Evolutionary conservation across 2,888 invertebrate genomes (phyloP), one percentile per base, ranked within the genome.

Genomic region (Lissonota sp.): DNA sequence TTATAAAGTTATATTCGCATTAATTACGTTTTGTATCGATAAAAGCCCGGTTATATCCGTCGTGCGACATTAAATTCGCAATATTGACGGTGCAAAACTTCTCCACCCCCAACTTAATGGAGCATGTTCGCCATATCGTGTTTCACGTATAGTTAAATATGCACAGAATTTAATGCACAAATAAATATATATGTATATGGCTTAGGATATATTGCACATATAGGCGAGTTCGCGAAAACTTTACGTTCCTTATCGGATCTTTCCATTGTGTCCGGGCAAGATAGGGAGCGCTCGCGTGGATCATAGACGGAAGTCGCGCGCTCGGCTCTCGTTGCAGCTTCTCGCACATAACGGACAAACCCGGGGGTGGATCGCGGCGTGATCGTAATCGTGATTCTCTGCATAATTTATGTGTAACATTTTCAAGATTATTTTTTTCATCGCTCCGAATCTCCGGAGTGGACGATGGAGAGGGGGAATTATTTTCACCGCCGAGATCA

Each of bases 111-210:
- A 14, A 53, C 12, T 53, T 12, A 53, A 80, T 77, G 67, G 82
- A 82, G 71, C 80, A 71, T 80, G 79, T 62, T 64, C 58, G 70
- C 55, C 49, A 79, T 76, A 83, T 82, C 72, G 83, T 26, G 26
- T 85, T 70, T 67, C 67, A 62, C 75, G 49, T 63, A 26, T 26
- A 12, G 55, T 66, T 57, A 49, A 40, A 39, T 53, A 49, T 8
- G 51, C 53, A 51, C 60, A 26, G 14, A 6, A 37, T 60, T 51
- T 49, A 37, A 39, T 26, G 53, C 14, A 53, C 14, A 4, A 12
- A 14, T 12, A 4, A 12, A 14, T 12, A 57, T 39, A 53, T 14
- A 74, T 39, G 26, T 37, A 49, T 12, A 53, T 53, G 26, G 26
- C 26, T 26, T 26, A 26, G 26, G 49, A 69, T 69, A 67, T 55